phyloP scores from a whole-genome alignment of 2,113 vertebrate species.

The human region GRCh38 chr22:39420501-39421000 shows the following conservation, averaged over 20 bases:
- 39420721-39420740: too few relatives aligned
- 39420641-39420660: background rate
- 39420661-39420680: background rate
- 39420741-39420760: rapidly evolving
- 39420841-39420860: background rate
- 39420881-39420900: background rate
- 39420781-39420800: background rate
- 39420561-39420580: background rate
- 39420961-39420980: background rate
- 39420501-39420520: background rate
- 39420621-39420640: background rate
- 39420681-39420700: background rate
- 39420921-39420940: background rate
- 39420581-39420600: background rate
- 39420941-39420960: background rate
- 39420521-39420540: background rate
- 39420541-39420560: background rate
- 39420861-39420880: rapidly evolving
- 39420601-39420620: background rate
- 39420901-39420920: too few relatives aligned
- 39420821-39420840: too few relatives aligned
- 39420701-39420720: background rate
- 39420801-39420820: rapidly evolving
- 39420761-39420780: rapidly evolving
- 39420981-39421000: rapidly evolving